phyloP scores from a whole-genome alignment of 2,113 vertebrate species.

The Antigone vipio region DNA sequence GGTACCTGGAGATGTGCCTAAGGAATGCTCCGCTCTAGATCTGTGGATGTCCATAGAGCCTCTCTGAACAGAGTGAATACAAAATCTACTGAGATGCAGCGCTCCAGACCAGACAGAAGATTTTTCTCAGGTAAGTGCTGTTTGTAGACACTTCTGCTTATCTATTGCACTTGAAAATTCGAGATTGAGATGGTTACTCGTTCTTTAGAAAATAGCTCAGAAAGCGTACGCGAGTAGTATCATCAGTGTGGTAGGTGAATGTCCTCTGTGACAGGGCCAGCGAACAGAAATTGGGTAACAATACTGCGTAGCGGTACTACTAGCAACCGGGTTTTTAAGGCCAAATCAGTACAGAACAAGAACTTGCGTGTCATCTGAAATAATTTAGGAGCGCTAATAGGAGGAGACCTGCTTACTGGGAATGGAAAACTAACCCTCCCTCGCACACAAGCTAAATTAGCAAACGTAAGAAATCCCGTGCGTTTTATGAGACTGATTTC shows the following conservation, averaged over 20 bases:
- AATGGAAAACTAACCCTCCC: background rate
- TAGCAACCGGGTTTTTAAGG: background rate
- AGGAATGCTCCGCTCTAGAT: background rate
- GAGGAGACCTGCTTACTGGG: background rate
- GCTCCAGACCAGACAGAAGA: background rate
- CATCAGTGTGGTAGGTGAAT: background rate
- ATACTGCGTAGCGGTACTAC: too few species aligned
- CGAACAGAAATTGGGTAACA: background rate
- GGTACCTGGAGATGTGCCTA: background rate
- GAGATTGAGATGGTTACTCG: background rate
- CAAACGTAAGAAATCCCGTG: background rate
- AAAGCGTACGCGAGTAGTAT: background rate
- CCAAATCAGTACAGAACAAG: background rate
- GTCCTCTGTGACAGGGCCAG: rapidly evolving
- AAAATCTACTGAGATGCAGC: background rate
- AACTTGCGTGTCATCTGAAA: background rate
- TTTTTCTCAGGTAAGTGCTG: background rate
- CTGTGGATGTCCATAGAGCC: background rate
- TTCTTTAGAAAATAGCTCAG: background rate
- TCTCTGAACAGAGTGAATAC: background rate
- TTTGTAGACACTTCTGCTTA: background rate
- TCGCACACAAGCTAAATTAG: background rate
- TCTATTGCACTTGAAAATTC: background rate
- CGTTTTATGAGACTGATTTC: background rate
- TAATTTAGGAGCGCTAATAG: background rate